These are phyloP conservation scores for Halisarca cf. caerulea DNA, from an alignment of 37 sponge, comb jelly and placozoan species.

Conservation along the genomic window DNA sequence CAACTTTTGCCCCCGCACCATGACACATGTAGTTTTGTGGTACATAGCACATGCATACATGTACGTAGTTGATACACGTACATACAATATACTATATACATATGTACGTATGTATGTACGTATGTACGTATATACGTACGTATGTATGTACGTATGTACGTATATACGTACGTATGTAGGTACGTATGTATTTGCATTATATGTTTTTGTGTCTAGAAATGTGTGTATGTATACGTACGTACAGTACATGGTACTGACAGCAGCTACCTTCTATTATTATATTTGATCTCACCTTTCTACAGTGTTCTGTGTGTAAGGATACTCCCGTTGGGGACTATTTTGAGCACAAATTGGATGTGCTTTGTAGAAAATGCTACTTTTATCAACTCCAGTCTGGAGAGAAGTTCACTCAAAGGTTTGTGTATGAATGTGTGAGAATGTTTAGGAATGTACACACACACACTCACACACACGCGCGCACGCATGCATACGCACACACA, in stretches of 20 bases:
- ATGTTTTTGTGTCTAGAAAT: background rate
- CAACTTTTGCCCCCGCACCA: no score
- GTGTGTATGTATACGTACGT: background rate
- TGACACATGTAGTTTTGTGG: no score
- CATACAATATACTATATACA: background rate
- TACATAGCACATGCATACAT: no score
- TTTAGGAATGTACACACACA: background rate
- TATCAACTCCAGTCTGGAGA: background rate
- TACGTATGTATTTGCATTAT: background rate
- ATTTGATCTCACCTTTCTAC: background rate
- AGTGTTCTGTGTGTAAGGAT: constrained; percentile 48
- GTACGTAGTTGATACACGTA: no score
- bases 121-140: no score
- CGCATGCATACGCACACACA: constrained; percentile 7
- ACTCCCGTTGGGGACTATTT: constrained; percentile 59
- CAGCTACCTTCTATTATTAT: background rate
- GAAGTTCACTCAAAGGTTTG: background rate
- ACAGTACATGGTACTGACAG: background rate
- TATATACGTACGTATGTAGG: background rate
- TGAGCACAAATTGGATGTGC: constrained; percentile 16
- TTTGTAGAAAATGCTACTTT: constrained; percentile 38
- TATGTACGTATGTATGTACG: background rate
- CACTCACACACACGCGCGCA: no score
- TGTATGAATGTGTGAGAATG: background rate
- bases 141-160: background rate